Percentiles rank a stretch among this genome's conserved stretches.
Conservation (phyloP, 1,140 invertebrate species). For the Euschistus heros region DNA sequence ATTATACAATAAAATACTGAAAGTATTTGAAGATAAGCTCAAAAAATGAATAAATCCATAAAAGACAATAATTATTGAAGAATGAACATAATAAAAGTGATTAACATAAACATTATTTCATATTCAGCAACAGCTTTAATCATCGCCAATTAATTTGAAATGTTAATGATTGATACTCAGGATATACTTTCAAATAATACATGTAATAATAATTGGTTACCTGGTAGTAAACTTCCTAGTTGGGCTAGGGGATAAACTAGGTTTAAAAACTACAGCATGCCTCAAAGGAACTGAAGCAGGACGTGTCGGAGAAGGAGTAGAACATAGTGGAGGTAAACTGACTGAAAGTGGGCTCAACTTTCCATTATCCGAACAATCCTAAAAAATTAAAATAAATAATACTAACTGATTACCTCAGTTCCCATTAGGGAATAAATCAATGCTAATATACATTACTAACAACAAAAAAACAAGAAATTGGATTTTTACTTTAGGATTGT, state of each 20-base stretch:
- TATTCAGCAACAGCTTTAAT: too few species aligned
- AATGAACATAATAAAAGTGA: too few species aligned
- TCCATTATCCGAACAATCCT: neutral
- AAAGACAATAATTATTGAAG: too few species aligned
- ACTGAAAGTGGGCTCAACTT: constrained; percentile 15
- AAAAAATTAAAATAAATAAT: too few species aligned
- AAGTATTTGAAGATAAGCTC: too few species aligned
- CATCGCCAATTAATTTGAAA: neutral
- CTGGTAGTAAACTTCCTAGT: constrained; percentile 66
- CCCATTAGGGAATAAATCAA: too few species aligned
- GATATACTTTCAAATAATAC: neutral
- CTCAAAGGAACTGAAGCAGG: constrained; percentile 26
- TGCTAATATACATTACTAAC: too few species aligned
- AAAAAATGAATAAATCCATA: too few species aligned
- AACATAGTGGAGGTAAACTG: constrained; percentile 38
- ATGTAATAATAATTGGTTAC: constrained; percentile 31
- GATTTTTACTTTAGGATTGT: constrained; percentile 34
- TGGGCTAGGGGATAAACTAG: constrained; percentile 64
- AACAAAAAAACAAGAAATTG: neutral
- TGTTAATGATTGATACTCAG: neutral
- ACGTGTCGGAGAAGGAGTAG: constrained; percentile 55
- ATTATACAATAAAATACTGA: too few species aligned
- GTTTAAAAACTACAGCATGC: constrained; percentile 34
- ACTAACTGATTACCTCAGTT: too few species aligned
- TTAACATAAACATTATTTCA: too few species aligned